These are phyloP conservation scores for Dasypolia templi DNA, from an alignment of 2,888 invertebrate genomes.

Conservation along the genomic window DNA sequence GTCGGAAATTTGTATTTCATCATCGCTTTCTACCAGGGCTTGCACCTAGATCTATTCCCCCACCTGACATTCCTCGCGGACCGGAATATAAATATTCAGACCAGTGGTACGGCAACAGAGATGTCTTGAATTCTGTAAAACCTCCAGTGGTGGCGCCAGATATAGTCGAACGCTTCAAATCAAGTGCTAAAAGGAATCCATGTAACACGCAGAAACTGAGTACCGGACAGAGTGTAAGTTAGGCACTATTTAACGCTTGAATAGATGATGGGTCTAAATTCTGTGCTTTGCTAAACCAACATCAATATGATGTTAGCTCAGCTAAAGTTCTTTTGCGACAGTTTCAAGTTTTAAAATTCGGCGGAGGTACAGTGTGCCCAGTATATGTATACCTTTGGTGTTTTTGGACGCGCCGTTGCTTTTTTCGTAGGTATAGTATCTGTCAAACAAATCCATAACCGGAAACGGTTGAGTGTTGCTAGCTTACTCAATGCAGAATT, in stretches of 20 bases:
- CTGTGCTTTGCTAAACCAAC: background rate
- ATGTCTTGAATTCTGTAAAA: conserved; percentile 75
- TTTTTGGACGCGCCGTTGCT: background rate
- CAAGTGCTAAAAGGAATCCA: too few species aligned
- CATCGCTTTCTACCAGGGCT: conserved; percentile 77
- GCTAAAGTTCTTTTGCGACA: background rate
- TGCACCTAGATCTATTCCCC: conserved; percentile 79
- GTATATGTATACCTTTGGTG: too few species aligned
- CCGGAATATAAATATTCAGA: conserved; percentile 79
- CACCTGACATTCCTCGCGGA: conserved; percentile 80
- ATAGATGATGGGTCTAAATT: background rate
- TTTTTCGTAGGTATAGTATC: too few species aligned
- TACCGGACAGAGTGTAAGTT: background rate
- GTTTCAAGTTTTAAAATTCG: background rate
- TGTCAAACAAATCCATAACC: too few species aligned
- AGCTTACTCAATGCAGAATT: too few species aligned
- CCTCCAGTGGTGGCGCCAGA: conserved; percentile 83
- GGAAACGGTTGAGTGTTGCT: too few species aligned
- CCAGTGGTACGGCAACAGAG: conserved; percentile 77
- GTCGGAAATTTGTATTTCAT: conserved; percentile 77
- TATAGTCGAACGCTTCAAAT: conserved; percentile 63
- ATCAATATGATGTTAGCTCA: background rate
- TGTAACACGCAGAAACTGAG: background rate
- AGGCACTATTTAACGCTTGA: background rate
- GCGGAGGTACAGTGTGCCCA: background rate